Percentiles rank a stretch among this genome's conserved stretches.
These are phyloP conservation scores for Lordiphosa collinella DNA, from an alignment of 1,140 invertebrate genomes.

Conservation along the genomic window DNA sequence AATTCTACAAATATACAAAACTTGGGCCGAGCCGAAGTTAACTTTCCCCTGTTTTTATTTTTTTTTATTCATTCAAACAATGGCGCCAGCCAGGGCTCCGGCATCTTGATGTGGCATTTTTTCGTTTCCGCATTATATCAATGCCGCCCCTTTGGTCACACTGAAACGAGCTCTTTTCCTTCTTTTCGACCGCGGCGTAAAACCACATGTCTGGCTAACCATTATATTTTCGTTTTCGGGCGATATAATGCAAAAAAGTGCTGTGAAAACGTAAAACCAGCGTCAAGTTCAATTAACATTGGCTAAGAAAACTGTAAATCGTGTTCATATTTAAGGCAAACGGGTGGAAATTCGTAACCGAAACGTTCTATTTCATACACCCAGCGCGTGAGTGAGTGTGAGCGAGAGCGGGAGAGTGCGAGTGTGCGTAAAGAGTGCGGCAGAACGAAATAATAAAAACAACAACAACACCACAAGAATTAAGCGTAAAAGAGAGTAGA, in stretches of 20 bases:
- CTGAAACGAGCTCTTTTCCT: slow-evolving; percentile 38
- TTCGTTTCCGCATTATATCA: no score
- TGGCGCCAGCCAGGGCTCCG: no score
- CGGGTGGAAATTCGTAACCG: slow-evolving; percentile 59
- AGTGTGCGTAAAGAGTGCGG: slow-evolving; percentile 37
- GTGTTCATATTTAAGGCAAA: slow-evolving; percentile 39
- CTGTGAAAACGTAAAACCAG: slow-evolving; percentile 59
- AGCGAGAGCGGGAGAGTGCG: slow-evolving; percentile 37
- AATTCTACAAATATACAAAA: no score
- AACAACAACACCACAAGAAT: slow-evolving; percentile 45
- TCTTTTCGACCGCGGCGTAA: slow-evolving; percentile 77
- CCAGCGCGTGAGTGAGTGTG: slow-evolving; percentile 64
- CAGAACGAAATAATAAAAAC: slow-evolving; percentile 57
- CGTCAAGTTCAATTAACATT: slow-evolving; percentile 46
- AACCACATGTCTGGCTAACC: slow-evolving; percentile 79
- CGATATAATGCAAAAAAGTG: slow-evolving; percentile 75
- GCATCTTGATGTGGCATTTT: no score
- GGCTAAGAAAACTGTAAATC: slow-evolving; percentile 42
- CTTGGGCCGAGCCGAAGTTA: no score
- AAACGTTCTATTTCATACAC: slow-evolving; percentile 46
- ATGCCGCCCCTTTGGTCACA: no score
- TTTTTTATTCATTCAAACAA: no score
- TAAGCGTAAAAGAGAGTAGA: slow-evolving; percentile 28
- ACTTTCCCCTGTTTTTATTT: no score
- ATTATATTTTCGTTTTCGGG: slow-evolving; percentile 64